Evolutionary conservation across 53 echinoderm and acorn worm species (phyloP), one percentile per base, ranked within the genome.

Genomic region (Paelopatides confundens): DNA sequence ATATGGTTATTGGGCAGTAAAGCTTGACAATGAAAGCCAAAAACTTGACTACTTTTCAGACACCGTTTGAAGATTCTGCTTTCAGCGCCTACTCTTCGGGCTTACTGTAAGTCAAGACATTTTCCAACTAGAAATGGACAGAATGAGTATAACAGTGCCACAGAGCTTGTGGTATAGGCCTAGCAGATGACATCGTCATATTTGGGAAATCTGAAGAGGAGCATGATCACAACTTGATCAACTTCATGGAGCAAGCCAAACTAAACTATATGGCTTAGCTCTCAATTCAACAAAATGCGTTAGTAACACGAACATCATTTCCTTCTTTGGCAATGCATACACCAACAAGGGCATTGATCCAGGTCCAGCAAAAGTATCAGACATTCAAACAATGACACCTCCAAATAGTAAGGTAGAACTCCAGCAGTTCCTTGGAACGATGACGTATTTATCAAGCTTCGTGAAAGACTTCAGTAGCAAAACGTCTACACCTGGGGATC

Each of bases 261-360:
- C 23, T 18, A 62, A n/a, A n/a, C n/a, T n/a, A n/a, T 12, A 71
- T 67, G 50, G 87, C 52, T 66, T 89, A 89, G 85, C 84, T 23
- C 78, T 92, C 54, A 94, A 94, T 74, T 88, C 89, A 12, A 17
- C 76, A 17, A 94, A 94, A 85, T 92, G 92, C 27, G 36, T 58
- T 6, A 94, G 92, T 85, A 89, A 87, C n/a, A 39, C 71, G 4
- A 52, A 53, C 24, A 68, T 69, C n/a, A n/a, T n/a, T n/a, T n/a
- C n/a, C 1, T 91, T 91, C 82, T 85, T 93, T 33, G 91, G 91
- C 1, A 69, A 76, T 2, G 23, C 85, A 21, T 93, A 93, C 88
- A 82, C 88, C 12, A 49, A 15, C 47, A 35, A 49, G 10, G 94
- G 94, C 3, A 93, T 87, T 39, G 30, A 40, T 38, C 93, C 84